Base-by-base conservation (phyloP, 2,113 vertebrate species). In the Cacatua alba region DNA sequence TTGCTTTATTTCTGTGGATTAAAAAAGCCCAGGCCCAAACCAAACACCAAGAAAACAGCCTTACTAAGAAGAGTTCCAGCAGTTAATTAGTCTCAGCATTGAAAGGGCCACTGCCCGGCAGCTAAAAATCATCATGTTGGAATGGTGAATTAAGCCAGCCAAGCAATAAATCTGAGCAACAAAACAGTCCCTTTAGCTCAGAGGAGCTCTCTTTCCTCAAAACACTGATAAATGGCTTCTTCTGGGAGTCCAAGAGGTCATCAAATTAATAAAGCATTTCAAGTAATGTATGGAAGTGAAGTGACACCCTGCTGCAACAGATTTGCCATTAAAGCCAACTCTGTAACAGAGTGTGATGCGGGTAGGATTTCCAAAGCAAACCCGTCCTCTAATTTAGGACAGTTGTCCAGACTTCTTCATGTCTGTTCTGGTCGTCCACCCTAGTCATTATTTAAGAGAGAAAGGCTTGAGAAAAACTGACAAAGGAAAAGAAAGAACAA, bases 231-330 rank as follows among this genome's bases (percentile, higher is more conserved):
- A 96, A 94, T 94, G 74, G 53, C 63, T 91, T 94, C 89, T 92
- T 68, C 94, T 81, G 48, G 82, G 84, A 88, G 86, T 59, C 52
- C 60, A 85, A 29, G 2, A 95, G 94, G 92, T 96, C 96, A 96
- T 94, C 33, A 88, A 82, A 95, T 94, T 96, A 96, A 96, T 95
- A 95, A 95, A 91, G 83, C 92, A 92, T 94, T 94, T 96, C 96
- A 97, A 92, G 59, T 79, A 95, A 91, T 80, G 91, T 77, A 52
- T 76, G 77, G 94, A 89, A 94, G 86, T n/a, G 70, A 96, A 95
- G 52, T 91, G 96, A 94, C 92, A 91, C 83, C 41, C 81, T 82
- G 95, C 92, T 95, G 91, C 70, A 93, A 82, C 75, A 94, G 91
- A 94, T 93, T 89, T 82, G 31, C 83, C 92, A 59, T 77, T 96